Base-by-base conservation (phyloP, 2,888 invertebrate species). In the Gibbula magus region DNA sequence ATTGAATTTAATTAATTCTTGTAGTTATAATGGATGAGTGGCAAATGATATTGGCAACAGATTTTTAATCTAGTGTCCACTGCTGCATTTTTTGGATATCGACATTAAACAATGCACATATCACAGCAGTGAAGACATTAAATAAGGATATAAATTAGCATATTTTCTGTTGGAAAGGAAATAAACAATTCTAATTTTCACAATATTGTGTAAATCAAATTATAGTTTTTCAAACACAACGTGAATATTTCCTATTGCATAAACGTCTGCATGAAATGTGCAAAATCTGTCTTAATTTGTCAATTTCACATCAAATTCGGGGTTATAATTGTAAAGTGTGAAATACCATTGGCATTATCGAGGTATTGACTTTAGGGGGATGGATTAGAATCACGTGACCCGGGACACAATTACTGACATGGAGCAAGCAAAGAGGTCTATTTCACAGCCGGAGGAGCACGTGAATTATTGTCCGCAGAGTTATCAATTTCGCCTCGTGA, bases 401-500 rank as follows among this genome's bases (percentile, higher is more conserved):
- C 61, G 16, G 61, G 61, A 61, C 61, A 61, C 61, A 61, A 61
- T 61, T 61, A 61, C 61, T 61, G 61, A 61, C 61, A 61, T 61
- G 61, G 29, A 61, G 61, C 61, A 61, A 61, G 61, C 61, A 61
- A 61, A 61, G 29, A 61, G 61, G 61, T 61, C 61, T 61, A 61
- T 61, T 61, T 61, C 61, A 61, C 61, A 61, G 61, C 61, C 61
- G 25, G 29, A 29, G 29, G 61, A 61, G 61, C 61, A 61, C 29
- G 61, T 25, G 61, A 61, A 61, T 61, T 29, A 61, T 25, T 61
- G 61, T 61, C 61, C 61, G 61, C 29, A 61, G 61, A 61, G 61
- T 61, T 61, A 61, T 61, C 61, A 61, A 61, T 61, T 61, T 61
- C 61, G 29, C 61, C 61, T 13, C 25, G n/a, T 22, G 61, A 61